Percentiles rank a stretch among this genome's conserved stretches.
Conservation (phyloP, 2,113 vertebrate species). For the Leptobrachium ailaonicum region DNA sequence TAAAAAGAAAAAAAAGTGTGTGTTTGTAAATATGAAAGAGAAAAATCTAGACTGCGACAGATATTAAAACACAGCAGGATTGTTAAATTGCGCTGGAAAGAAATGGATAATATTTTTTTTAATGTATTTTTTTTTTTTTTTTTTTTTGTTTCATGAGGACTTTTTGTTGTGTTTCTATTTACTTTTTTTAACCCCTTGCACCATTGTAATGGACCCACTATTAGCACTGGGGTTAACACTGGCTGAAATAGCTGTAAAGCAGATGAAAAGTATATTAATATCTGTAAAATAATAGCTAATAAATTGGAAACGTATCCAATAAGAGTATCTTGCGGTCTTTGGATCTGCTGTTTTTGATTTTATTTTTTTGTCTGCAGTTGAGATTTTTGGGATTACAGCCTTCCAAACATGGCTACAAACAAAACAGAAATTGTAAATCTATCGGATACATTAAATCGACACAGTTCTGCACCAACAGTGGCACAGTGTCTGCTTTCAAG, state of each 20-base stretch:
- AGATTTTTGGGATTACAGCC: too few relatives aligned
- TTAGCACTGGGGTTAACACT: conserved; percentile 3
- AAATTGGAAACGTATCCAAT: conserved; percentile 44
- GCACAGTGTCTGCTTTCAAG: too few relatives aligned
- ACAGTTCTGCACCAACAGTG: too few relatives aligned
- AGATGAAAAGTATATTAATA: conserved; percentile 37
- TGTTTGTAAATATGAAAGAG: conserved; percentile 57
- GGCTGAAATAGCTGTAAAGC: conserved; percentile 1
- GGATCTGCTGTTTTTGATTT: not conserved
- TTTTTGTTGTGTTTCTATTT: conserved; percentile 54
- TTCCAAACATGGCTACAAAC: too few relatives aligned
- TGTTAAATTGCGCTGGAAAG: conserved; percentile 31
- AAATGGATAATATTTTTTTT: conserved; percentile 16
- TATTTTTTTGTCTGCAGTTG: too few relatives aligned
- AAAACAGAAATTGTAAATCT: too few relatives aligned
- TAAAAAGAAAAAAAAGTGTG: conserved; percentile 6
- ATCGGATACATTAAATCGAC: too few relatives aligned
- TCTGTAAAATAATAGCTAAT: conserved; percentile 49
- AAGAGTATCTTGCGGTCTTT: not conserved
- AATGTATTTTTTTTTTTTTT: conserved; percentile 59
- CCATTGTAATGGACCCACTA: not conserved
- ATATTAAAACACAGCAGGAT: too few relatives aligned
- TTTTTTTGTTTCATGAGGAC: conserved; percentile 57
- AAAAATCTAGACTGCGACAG: conserved; percentile 54
- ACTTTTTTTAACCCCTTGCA: conserved; percentile 29